Percentiles rank a stretch among this genome's conserved stretches.
phyloP scores from a whole-genome alignment of 23 tunicate species.

The Ascidia mentula region DNA sequence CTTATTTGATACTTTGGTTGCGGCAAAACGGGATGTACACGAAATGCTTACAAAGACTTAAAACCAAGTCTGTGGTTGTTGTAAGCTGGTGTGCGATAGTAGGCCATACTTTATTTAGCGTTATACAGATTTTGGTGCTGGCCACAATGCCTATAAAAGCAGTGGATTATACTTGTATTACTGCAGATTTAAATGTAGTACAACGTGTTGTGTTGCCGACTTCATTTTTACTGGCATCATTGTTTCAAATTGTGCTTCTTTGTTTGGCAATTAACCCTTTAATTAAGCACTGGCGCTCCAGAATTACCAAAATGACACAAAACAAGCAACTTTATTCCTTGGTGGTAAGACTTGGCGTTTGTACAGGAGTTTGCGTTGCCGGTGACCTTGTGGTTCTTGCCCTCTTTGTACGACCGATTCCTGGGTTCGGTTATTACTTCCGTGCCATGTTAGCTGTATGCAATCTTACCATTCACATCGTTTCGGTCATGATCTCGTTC shows the following conservation, averaged over 20 bases:
- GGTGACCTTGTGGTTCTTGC: background rate
- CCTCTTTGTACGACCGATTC: background rate
- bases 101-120: background rate
- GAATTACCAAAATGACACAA: background rate
- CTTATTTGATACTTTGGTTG: background rate
- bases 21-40: slow-evolving; percentile 5
- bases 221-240: background rate
- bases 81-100: background rate
- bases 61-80: background rate
- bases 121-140: background rate
- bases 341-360: background rate
- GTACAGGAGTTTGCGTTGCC: background rate
- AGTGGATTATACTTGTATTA: background rate
- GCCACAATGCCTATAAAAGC: background rate
- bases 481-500: background rate
- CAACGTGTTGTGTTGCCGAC: background rate
- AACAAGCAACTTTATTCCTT: background rate
- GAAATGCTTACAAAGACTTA: background rate
- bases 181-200: background rate
- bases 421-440: background rate
- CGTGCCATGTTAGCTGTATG: background rate
- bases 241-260: background rate
- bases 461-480: background rate
- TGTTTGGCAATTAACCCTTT: background rate
- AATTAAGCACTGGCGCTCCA: background rate